These are phyloP conservation scores for Coptodon rendalli DNA, from an alignment of 2,113 vertebrate genomes.

Conservation along the genomic window DNA sequence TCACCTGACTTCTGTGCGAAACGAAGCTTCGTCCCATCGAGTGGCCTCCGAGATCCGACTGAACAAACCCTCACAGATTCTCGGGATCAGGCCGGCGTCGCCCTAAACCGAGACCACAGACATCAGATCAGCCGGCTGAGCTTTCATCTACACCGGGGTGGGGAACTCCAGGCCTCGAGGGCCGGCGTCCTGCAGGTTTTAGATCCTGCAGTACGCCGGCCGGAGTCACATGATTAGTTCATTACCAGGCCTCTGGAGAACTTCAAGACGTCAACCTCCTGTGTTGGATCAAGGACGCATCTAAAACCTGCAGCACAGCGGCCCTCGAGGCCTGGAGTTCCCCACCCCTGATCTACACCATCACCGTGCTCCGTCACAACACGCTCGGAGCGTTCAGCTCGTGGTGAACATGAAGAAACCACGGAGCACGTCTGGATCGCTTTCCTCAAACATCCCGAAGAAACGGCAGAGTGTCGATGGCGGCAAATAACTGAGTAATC, in stretches of 20 bases:
- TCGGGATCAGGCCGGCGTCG: conserved; percentile 88
- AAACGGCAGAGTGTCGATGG: background rate
- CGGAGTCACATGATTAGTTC: background rate
- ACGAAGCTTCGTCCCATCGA: conserved; percentile 86
- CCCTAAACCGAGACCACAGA: conserved; percentile 66
- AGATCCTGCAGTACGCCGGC: too few relatives aligned
- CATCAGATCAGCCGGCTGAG: background rate
- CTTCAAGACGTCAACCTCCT: fast-evolving
- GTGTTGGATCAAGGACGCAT: fast-evolving
- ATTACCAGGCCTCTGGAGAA: background rate
- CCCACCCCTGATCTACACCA: background rate
- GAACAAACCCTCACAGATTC: conserved; percentile 95
- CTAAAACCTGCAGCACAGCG: background rate
- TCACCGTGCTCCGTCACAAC: fast-evolving
- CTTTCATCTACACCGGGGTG: fast-evolving
- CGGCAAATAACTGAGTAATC: fast-evolving
- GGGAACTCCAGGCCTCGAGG: background rate
- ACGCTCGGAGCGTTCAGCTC: background rate
- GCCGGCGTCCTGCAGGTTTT: background rate
- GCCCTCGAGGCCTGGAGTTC: background rate
- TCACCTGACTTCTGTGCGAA: conserved; percentile 95
- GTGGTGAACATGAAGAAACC: background rate
- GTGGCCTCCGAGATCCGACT: conserved; percentile 80
- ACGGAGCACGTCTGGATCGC: background rate
- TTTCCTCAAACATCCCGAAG: background rate